Conservation (phyloP, 2,888 invertebrate genomes). For the Ceraclea dissimilis region DNA sequence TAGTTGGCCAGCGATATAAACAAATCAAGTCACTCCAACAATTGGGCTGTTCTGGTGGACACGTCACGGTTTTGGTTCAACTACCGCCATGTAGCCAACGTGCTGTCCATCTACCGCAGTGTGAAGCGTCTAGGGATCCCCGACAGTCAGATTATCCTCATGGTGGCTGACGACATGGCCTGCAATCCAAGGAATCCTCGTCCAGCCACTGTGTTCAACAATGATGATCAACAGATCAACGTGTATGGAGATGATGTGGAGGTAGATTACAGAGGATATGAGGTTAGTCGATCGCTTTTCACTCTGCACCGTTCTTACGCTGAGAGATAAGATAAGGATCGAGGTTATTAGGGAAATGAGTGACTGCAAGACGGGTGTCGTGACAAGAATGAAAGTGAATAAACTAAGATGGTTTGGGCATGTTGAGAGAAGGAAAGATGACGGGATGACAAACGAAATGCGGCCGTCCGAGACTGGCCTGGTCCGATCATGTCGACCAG, state of each 20-base stretch:
- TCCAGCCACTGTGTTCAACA: conserved; percentile 96
- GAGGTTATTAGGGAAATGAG: no score
- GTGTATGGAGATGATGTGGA: conserved; percentile 99
- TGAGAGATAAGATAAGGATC: no score
- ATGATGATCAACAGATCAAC: conserved; percentile 95
- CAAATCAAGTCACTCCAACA: conserved; percentile 84
- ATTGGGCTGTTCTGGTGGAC: conserved; percentile 99
- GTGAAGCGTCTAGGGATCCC: conserved; percentile 98
- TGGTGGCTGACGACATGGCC: conserved; percentile 99
- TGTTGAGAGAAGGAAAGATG: no score
- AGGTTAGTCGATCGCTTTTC: conserved; percentile 56
- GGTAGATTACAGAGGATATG: conserved; percentile 94
- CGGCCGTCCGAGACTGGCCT: no score
- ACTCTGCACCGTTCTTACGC: no score
- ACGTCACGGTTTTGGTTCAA: conserved; percentile 99
- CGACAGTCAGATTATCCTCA: conserved; percentile 95
- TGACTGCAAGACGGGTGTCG: no score
- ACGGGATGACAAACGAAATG: no score
- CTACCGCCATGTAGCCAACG: conserved; percentile 98
- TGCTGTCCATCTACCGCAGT: conserved; percentile 94
- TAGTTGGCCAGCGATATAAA: conserved; percentile 42
- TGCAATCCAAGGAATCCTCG: conserved; percentile 97
- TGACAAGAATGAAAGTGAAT: no score
- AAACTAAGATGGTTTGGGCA: no score
- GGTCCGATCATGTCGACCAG: no score